Percentiles rank a stretch among this genome's conserved stretches.
These are phyloP conservation scores for Pyrocephalus nanus DNA, from an alignment of 2,797 vertebrate genomes.

Conservation along the genomic window DNA sequence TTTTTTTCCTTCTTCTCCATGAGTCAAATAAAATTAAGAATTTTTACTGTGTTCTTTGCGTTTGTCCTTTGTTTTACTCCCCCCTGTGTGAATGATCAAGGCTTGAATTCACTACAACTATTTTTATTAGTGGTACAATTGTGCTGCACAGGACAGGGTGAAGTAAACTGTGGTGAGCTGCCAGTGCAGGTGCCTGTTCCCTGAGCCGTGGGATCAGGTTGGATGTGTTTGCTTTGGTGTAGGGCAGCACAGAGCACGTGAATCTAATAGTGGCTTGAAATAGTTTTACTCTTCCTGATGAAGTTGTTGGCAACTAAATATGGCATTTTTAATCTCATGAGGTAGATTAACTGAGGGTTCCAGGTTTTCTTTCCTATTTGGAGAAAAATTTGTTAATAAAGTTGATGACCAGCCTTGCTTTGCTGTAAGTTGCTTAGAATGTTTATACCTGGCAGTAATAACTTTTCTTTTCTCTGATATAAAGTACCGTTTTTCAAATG, in stretches of 20 bases:
- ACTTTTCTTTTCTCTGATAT: not conserved
- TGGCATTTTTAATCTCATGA: not conserved
- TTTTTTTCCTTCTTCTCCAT: not conserved
- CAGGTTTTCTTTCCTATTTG: not conserved
- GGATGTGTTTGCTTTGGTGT: accelerated
- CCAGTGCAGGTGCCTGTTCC: not conserved
- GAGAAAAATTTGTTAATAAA: not conserved
- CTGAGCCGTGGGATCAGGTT: accelerated
- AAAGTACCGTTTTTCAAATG: not conserved
- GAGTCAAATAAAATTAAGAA: not conserved
- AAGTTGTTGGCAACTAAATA: not conserved
- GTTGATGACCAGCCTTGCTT: not conserved
- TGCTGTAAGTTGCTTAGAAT: not conserved
- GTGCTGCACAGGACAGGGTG: accelerated
- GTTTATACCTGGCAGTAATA: not conserved
- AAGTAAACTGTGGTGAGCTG: not conserved
- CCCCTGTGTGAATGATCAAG: not conserved
- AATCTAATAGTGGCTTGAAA: accelerated
- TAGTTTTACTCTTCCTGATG: not conserved
- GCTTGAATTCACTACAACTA: not conserved
- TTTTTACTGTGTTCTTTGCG: not conserved
- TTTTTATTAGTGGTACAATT: not conserved
- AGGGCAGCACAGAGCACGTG: accelerated
- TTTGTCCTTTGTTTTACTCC: not conserved
- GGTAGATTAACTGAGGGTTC: not conserved